Conservation (phyloP, 2,113 vertebrate species). For the Hyla sarda region DNA sequence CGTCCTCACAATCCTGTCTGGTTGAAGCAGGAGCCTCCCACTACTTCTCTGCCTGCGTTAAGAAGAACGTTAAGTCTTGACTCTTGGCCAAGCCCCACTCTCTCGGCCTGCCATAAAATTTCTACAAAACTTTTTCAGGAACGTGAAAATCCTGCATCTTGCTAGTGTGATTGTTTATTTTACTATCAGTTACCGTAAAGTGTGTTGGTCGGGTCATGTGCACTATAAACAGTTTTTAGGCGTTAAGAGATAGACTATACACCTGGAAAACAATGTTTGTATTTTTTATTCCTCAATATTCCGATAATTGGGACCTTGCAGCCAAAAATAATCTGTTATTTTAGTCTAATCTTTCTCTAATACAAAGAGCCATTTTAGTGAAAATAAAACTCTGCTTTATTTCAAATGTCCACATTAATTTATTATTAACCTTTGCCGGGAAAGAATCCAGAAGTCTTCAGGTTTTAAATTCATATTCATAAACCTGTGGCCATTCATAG, state of each 20-base stretch:
- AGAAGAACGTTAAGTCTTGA: too few relatives aligned
- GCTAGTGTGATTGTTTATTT: too few relatives aligned
- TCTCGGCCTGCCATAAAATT: not conserved
- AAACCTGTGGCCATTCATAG: slow-evolving; percentile 34
- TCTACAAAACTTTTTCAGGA: not conserved
- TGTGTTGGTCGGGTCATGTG: too few relatives aligned
- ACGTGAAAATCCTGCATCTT: not conserved
- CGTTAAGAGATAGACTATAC: not conserved
- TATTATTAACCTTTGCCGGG: slow-evolving; percentile 47
- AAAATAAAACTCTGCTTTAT: slow-evolving; percentile 4
- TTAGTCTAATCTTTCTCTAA: not conserved
- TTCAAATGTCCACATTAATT: slow-evolving; percentile 17
- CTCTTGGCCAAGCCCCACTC: too few relatives aligned
- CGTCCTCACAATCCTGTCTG: too few relatives aligned
- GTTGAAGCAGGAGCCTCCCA: too few relatives aligned
- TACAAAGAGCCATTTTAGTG: not conserved
- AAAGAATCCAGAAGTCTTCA: slow-evolving; percentile 38
- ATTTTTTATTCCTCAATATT: not conserved
- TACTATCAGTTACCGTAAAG: too few relatives aligned
- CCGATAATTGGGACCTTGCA: not conserved
- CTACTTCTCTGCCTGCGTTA: too few relatives aligned
- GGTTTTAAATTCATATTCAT: slow-evolving; percentile 44
- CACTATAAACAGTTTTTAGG: not conserved
- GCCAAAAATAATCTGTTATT: slow-evolving; percentile 3
- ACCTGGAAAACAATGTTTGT: not conserved